Conservation (phyloP, 2,113 vertebrate genomes). For the Actenoides lindsayi region DNA sequence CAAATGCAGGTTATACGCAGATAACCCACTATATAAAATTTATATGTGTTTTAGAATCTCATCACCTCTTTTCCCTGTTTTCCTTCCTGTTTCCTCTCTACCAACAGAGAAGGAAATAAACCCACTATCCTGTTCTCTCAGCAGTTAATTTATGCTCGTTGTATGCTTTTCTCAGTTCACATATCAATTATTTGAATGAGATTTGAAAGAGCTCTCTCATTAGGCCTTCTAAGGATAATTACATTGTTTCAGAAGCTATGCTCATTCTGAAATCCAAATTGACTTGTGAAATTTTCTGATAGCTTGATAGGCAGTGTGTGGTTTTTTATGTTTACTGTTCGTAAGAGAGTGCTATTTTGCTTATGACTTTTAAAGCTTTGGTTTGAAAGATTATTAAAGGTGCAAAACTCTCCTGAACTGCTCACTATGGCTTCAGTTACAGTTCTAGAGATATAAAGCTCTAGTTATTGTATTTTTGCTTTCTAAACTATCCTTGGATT, state of each 20-base stretch:
- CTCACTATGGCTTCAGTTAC: not conserved
- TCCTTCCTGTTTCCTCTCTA: not conserved
- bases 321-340: not conserved
- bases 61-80: not conserved
- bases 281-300: not conserved
- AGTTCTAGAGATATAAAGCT: slow-evolving; percentile 11
- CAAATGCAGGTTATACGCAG: not conserved
- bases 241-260: not conserved
- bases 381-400: not conserved
- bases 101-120: not conserved
- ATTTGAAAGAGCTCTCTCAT: not conserved
- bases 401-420: not conserved
- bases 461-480: slow-evolving; percentile 14
- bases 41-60: not conserved
- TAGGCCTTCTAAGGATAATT: not conserved
- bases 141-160: not conserved
- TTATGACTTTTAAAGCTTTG: not conserved
- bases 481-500: slow-evolving; percentile 30
- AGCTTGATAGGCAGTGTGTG: fast-evolving
- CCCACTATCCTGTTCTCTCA: not conserved
- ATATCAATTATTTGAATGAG: not conserved
- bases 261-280: not conserved
- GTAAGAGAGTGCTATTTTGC: not conserved
- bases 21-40: not conserved
- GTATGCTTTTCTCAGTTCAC: not conserved